Evolutionary conservation across 2,113 vertebrate genomes (phyloP).

Genomic region (Butastur rufipennis): DNA sequence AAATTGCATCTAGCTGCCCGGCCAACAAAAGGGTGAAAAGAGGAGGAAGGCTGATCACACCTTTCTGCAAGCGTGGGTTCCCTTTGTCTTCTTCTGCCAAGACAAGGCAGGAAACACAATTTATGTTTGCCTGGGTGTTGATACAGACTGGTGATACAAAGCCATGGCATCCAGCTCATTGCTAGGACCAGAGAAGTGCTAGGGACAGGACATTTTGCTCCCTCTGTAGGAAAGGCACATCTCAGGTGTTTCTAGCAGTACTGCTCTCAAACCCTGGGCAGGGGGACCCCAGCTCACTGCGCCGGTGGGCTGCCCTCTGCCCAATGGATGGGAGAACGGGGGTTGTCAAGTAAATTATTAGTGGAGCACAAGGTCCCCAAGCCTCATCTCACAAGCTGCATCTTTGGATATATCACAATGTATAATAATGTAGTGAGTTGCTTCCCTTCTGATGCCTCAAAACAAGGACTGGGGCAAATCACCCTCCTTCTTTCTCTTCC

Average conservation of each 20-base stretch:
- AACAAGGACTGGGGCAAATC: background rate
- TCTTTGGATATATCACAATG: background rate
- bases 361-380: background rate
- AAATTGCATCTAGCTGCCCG: background rate
- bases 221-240: background rate
- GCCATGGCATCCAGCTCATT: background rate
- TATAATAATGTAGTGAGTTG: background rate
- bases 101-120: background rate
- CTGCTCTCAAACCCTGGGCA: background rate
- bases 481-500: background rate
- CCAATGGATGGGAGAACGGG: background rate
- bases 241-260: background rate
- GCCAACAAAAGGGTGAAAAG: background rate
- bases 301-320: rapidly evolving
- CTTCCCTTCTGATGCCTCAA: background rate
- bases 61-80: background rate
- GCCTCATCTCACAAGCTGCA: background rate
- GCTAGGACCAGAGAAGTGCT: background rate
- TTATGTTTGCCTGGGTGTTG: background rate
- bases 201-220: background rate
- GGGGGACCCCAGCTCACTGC: background rate
- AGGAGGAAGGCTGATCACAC: background rate
- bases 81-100: background rate
- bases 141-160: background rate
- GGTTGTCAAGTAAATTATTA: background rate